These are phyloP conservation scores for Lucilia sericata DNA, from an alignment of 1,140 invertebrate species.

Conservation along the genomic window DNA sequence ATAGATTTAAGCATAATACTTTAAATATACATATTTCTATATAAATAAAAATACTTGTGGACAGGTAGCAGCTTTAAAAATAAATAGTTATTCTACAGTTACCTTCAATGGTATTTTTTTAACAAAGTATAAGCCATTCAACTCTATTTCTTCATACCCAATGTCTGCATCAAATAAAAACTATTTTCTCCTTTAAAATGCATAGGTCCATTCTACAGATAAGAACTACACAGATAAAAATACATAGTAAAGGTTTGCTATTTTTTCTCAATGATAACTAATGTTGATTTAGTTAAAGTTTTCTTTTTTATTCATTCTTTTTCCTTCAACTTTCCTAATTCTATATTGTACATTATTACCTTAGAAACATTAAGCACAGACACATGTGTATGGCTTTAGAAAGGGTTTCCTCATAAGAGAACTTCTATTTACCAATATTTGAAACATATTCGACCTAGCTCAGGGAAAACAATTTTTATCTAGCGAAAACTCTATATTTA, in stretches of 20 bases:
- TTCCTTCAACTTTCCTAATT: neutral
- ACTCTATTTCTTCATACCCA: neutral
- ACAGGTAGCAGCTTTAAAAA: neutral
- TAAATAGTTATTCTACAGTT: neutral
- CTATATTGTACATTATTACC: neutral
- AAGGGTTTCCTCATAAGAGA: neutral
- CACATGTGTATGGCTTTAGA: neutral
- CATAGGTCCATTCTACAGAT: no score
- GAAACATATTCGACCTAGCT: no score
- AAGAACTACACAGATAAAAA: neutral
- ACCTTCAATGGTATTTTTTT: conserved; percentile 4
- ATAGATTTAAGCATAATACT: no score
- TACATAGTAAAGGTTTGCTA: neutral
- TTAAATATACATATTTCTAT: neutral
- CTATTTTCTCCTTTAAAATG: no score
- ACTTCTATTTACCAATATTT: no score
- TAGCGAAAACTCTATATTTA: no score
- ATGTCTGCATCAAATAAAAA: neutral
- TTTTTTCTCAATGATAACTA: conserved; percentile 17
- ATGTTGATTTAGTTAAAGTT: conserved; percentile 23
- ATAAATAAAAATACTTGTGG: neutral
- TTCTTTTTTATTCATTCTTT: neutral
- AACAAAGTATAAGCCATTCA: neutral
- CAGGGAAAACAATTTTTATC: no score
- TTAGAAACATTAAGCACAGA: neutral